phyloP scores from a whole-genome alignment of 2,113 vertebrate genomes.

The Piaya cayana region DNA sequence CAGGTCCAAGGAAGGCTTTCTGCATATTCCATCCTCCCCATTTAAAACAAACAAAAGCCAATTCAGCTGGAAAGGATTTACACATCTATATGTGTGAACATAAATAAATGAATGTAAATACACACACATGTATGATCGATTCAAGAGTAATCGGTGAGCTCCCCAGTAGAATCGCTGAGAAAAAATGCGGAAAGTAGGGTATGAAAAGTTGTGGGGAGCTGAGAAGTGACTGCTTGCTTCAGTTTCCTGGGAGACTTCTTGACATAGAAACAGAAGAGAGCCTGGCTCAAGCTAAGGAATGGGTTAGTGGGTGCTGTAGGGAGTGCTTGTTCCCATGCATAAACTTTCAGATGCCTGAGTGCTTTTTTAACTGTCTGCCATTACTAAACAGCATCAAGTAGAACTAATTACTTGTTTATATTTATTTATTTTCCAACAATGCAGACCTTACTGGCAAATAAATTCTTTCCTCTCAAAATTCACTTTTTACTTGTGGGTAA shows the following conservation, averaged over 20 bases:
- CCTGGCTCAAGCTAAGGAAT: neutral
- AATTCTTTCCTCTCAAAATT: neutral
- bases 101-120: neutral
- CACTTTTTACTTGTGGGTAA: neutral
- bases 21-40: neutral
- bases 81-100: fast-evolving
- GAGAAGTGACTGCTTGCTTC: neutral
- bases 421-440: constrained; percentile 24
- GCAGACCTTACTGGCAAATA: neutral
- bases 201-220: neutral
- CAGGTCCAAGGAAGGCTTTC: neutral
- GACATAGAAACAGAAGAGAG: neutral
- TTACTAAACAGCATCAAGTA: constrained; percentile 22
- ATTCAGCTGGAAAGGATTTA: neutral
- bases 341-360: neutral
- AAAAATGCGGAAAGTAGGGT: neutral
- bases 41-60: neutral
- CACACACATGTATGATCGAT: neutral
- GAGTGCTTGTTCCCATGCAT: neutral
- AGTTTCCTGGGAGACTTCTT: constrained; percentile 7
- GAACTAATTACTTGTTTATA: constrained; percentile 17
- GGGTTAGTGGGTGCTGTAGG: neutral
- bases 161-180: neutral
- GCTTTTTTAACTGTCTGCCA: neutral
- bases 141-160: neutral